phyloP scores from a whole-genome alignment of 1,140 invertebrate species.

The Aphelinus certus region DNA sequence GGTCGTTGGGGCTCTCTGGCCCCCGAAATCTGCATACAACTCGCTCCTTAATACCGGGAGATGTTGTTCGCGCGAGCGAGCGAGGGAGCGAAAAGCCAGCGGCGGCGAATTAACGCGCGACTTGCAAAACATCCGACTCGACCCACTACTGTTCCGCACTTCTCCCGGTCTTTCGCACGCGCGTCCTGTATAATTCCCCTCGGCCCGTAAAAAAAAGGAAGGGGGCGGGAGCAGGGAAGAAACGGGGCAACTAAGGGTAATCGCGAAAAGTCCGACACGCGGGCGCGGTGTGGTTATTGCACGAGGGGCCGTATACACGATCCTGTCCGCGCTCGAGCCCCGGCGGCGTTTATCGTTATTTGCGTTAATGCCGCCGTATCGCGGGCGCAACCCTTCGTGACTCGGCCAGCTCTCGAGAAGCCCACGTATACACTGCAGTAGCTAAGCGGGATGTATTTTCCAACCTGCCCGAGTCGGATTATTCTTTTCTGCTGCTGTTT shows the following conservation, averaged over 20 bases:
- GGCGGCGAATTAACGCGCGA: constrained; percentile 53
- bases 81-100: constrained; percentile 41
- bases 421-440: too few species aligned
- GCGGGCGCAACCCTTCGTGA: neutral
- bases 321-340: neutral
- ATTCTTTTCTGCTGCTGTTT: too few species aligned
- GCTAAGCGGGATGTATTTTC: too few species aligned
- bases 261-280: neutral
- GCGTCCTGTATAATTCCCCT: neutral
- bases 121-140: neutral
- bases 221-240: neutral
- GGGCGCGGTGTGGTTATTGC: too few species aligned
- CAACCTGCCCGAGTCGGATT: too few species aligned
- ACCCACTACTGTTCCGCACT: too few species aligned
- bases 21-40: constrained; percentile 21
- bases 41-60: neutral
- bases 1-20: too few species aligned
- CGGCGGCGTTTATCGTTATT: constrained; percentile 38
- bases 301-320: too few species aligned
- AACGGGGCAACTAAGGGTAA: too few species aligned
- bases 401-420: too few species aligned
- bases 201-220: neutral
- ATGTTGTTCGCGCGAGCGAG: neutral
- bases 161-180: neutral
- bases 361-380: constrained; percentile 25